A percentile compares a stretch with the other conserved stretches of the same genome.
Conservation (phyloP, 2,888 invertebrate genomes). For the Plagiodera versicolora region DNA sequence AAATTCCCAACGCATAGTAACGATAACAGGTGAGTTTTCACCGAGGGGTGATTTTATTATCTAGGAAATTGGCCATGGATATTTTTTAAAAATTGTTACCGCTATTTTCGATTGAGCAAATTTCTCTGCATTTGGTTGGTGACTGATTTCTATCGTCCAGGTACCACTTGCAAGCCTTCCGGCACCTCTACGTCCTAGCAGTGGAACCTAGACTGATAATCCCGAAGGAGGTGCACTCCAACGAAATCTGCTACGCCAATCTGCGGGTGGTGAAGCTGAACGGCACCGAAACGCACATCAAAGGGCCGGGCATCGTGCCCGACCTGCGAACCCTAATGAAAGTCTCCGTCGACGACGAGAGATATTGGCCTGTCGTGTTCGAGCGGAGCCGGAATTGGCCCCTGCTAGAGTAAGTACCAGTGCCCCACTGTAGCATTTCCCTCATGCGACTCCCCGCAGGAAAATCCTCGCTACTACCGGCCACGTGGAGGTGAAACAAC, state of each 20-base stretch:
- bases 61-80: background rate
- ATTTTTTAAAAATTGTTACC: too few relatives aligned
- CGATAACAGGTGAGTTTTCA: constrained; percentile 79
- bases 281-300: constrained; percentile 54
- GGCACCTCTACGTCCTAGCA: constrained; percentile 94
- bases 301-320: constrained; percentile 85
- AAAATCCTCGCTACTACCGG: constrained; percentile 68
- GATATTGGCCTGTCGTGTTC: constrained; percentile 90
- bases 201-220: constrained; percentile 87
- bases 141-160: constrained; percentile 60
- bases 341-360: constrained; percentile 77
- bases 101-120: too few relatives aligned
- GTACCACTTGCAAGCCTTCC: constrained; percentile 95
- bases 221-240: constrained; percentile 81
- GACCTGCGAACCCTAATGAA: constrained; percentile 74
- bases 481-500: constrained; percentile 82
- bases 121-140: too few relatives aligned
- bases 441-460: constrained; percentile 55
- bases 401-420: constrained; percentile 70
- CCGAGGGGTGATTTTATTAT: background rate
- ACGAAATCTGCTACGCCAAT: constrained; percentile 80
- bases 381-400: constrained; percentile 83
- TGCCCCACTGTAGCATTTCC: too few relatives aligned
- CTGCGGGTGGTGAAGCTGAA: constrained; percentile 63
- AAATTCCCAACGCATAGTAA: constrained; percentile 96